Percentiles rank a stretch among this genome's conserved stretches.
These are phyloP conservation scores for Agrilus mali DNA, from an alignment of 2,888 invertebrate species.

Conservation along the genomic window DNA sequence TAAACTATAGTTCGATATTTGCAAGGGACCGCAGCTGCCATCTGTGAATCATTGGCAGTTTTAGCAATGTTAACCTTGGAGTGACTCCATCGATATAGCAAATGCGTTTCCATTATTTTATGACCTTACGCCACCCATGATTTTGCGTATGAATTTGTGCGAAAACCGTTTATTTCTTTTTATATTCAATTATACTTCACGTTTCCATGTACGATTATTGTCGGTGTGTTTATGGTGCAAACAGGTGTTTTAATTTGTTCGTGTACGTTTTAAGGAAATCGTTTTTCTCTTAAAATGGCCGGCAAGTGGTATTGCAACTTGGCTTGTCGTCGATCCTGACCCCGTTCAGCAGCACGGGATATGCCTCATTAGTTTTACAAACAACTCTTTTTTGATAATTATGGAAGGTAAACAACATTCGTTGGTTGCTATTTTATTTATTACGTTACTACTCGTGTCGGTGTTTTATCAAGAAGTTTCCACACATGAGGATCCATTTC, in stretches of 20 bases:
- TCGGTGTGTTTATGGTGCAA: too few species aligned
- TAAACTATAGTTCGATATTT: too few species aligned
- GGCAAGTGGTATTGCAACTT: slow-evolving; percentile 46
- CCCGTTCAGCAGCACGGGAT: slow-evolving; percentile 21
- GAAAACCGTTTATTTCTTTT: too few species aligned
- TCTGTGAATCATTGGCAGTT: neutral
- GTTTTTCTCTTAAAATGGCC: slow-evolving; percentile 53
- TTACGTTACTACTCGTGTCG: neutral
- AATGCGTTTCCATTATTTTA: neutral
- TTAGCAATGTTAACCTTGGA: slow-evolving; percentile 1
- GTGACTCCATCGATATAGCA: slow-evolving; percentile 8
- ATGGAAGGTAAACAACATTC: slow-evolving; percentile 30
- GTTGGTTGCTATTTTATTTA: neutral
- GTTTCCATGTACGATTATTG: too few species aligned
- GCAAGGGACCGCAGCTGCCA: too few species aligned
- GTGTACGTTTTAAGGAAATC: slow-evolving; percentile 23
- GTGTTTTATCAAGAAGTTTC: neutral
- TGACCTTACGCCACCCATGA: too few species aligned
- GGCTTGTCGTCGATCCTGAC: slow-evolving; percentile 25
- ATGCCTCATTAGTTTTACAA: slow-evolving; percentile 19
- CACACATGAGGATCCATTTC: too few species aligned
- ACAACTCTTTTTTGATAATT: slow-evolving; percentile 24
- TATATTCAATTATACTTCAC: too few species aligned
- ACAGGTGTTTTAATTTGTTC: too few species aligned
- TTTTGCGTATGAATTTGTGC: neutral